Evolutionary conservation across 2,797 vertebrate species (phyloP), one percentile per base, ranked within the genome.

Genomic region (Betta splendens): DNA sequence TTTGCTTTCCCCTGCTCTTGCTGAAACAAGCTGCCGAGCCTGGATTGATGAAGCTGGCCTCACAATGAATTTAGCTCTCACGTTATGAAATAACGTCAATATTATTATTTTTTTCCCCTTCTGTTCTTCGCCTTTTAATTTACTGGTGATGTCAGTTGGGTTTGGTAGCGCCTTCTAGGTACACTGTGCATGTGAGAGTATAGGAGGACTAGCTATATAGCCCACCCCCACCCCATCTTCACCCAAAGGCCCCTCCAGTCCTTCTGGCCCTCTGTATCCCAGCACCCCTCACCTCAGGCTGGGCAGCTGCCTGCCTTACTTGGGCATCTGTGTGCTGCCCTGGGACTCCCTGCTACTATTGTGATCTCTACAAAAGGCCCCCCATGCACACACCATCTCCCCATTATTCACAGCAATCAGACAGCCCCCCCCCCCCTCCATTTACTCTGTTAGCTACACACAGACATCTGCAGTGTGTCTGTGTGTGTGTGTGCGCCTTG

Each of bases 261-360:
- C 72, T 49, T 56, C 50, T 42, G 36, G 38, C 40, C 46, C 52
- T 46, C 36, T 3, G 50, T 75, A 72, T 75, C 80, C 79, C 81
- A 80, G 79, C 84, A 81, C 59, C 75, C 79, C 71, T 84, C 71
- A 85, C 84, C 87, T 75, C 64, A 17, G 81, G 83, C 84, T 66
- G 80, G 86, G 83, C 83, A 87, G 84, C 87, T 88, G 86, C 80
- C 81, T 87, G 72, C 59, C 72, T 89, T 63, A 81, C 81, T 71
- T n/a, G 69, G 85, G 87, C 87, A 87, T 89, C 87, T 89, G 88
- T 85, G 85, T 17, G 40, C 64, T 81, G 76, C 77, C 75, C 80
- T 84, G 85, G 85, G 85, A 86, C 83, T 81, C 84, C 79, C 81
- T 45, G 48, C 82, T 80, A 85, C 86, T 83, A 90, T 91, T 91